Evolutionary conservation across 53 echinoderm and acorn worm species (phyloP), one percentile per base, ranked within the genome.

Genomic region (Temnopleurus reevesii): DNA sequence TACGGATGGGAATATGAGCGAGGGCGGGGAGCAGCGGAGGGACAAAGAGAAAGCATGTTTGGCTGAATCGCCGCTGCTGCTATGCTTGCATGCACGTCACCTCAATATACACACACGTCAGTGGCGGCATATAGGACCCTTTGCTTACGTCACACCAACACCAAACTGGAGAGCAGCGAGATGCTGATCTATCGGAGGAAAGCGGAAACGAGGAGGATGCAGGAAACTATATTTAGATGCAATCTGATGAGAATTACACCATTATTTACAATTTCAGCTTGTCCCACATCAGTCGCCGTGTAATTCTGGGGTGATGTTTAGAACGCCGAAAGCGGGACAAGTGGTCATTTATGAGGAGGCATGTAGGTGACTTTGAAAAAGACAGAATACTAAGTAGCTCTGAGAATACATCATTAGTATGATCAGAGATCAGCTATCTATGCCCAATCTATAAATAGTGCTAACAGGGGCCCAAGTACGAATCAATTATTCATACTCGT

Each of bases 121-220:
- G 83, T 56, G 83, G 83, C 47, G 55, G 55, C 55, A 83, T 83
- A 83, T 53, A 83, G 56, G 35, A 83, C 55, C 36, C 83, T 49
- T 17, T 83, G 83, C 83, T 83, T 53, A 83, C 83, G 83, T 83
- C 83, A 83, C 83, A 49, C 53, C 35, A 36, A 35, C 54, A 83
- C 54, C 56, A 31, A 83, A 54, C 23, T 41, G 71, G 43, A 27
- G 80, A 46, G 80, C 8, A 4, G 45, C 51, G 51, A 80, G 80
- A 80, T 80, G 51, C 80, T 28, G 3, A n/a, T n/a, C 15, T 28
- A 25, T 27, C 17, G 51, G 51, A 80, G 6, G 13, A 51, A 80
- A 51, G 21, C 80, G 80, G 80, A 80, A 49, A 80, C 80, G 51
- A 49, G 30, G 47, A 19, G 55, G 83, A 83, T 33, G 38, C 41